Conservation (phyloP, 2,797 vertebrate species). For the Hydrolagus colliei region DNA sequence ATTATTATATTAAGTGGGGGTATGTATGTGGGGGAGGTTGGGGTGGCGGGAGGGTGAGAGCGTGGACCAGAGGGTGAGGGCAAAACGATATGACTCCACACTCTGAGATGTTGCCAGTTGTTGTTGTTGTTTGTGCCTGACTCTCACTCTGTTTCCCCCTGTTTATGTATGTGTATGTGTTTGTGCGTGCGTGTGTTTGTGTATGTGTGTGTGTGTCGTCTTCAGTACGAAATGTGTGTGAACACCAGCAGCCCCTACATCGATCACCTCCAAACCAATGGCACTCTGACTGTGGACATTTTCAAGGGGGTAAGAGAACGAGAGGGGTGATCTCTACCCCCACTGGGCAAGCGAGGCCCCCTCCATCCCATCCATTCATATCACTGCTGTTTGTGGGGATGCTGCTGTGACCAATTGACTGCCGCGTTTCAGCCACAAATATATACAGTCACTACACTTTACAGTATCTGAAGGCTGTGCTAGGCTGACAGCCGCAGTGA, state of each 20-base stretch:
- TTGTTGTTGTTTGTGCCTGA: neutral
- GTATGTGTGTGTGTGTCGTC: neutral
- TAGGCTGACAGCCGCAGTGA: too few relatives aligned
- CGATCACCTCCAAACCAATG: constrained; percentile 48
- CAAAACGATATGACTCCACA: neutral
- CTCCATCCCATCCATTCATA: neutral
- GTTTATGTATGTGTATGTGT: neutral
- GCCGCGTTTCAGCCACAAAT: too few relatives aligned
- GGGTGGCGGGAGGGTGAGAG: too few relatives aligned
- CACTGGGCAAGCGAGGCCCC: neutral
- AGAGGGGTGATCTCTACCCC: too few relatives aligned
- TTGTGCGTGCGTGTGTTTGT: neutral
- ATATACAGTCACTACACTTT: too few relatives aligned
- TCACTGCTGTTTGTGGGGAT: too few relatives aligned
- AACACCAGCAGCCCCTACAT: constrained; percentile 52
- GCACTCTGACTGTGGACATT: constrained; percentile 55
- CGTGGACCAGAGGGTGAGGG: neutral
- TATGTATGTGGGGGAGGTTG: neutral
- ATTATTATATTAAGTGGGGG: neutral
- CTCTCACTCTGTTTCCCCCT: neutral
- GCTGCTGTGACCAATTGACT: too few relatives aligned
- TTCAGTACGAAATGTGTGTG: constrained; percentile 53
- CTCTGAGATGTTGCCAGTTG: neutral
- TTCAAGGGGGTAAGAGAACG: constrained; percentile 55
- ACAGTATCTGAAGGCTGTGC: too few relatives aligned